Conservation (phyloP, 2,888 invertebrate genomes). For the Spodoptera exigua region DNA sequence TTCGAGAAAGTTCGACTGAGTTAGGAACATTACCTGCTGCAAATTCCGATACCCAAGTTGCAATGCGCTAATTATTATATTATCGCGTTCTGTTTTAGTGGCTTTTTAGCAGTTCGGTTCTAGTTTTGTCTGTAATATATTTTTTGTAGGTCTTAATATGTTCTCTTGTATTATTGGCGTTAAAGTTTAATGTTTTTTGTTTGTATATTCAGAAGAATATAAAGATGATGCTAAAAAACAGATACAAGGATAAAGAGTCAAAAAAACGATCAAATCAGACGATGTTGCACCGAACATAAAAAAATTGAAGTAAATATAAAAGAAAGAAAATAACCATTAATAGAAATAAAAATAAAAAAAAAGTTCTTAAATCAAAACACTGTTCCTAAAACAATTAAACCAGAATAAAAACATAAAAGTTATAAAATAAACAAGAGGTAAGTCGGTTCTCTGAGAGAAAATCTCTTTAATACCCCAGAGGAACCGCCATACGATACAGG, state of each 20-base stretch:
- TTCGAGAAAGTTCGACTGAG: slow-evolving; percentile 61
- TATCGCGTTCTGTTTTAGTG: slow-evolving; percentile 26
- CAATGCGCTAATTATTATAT: slow-evolving; percentile 57
- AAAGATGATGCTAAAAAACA: too few relatives aligned
- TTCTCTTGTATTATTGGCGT: background rate
- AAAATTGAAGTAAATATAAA: too few relatives aligned
- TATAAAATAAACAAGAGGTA: slow-evolving; percentile 33
- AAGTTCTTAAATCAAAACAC: too few relatives aligned
- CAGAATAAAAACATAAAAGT: slow-evolving; percentile 9
- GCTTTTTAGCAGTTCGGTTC: slow-evolving; percentile 15
- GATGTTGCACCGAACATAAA: too few relatives aligned
- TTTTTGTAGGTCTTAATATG: background rate
- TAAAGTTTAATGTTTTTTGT: too few relatives aligned
- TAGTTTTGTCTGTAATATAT: background rate
- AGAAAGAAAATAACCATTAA: too few relatives aligned
- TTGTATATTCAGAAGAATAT: too few relatives aligned
- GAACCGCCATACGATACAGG: slow-evolving; percentile 36
- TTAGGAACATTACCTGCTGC: slow-evolving; percentile 70
- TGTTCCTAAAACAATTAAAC: slow-evolving; percentile 9
- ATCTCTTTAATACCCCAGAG: slow-evolving; percentile 59
- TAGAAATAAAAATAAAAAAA: too few relatives aligned
- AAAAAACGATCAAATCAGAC: too few relatives aligned
- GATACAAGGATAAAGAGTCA: too few relatives aligned
- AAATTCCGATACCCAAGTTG: slow-evolving; percentile 63
- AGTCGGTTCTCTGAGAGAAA: slow-evolving; percentile 42